These are phyloP conservation scores for Epicampocera succincta DNA, from an alignment of 2,888 invertebrate species.

Conservation along the genomic window DNA sequence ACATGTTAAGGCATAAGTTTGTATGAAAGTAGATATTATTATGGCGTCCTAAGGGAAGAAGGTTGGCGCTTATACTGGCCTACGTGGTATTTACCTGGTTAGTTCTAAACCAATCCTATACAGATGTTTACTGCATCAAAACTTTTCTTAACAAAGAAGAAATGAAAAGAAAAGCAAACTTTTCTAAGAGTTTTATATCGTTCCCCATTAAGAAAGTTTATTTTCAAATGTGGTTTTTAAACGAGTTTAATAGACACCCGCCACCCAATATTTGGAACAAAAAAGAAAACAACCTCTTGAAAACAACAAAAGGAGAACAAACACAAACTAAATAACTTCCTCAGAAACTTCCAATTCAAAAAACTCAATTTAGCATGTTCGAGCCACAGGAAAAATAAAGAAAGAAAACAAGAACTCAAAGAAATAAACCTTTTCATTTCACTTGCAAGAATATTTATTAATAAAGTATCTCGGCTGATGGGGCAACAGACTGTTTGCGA, in stretches of 20 bases:
- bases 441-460: slow-evolving; percentile 10
- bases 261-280: slow-evolving; percentile 2
- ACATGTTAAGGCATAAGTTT: no score
- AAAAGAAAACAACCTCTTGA: not conserved
- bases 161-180: no score
- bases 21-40: no score
- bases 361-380: slow-evolving; percentile 52
- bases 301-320: slow-evolving; percentile 11
- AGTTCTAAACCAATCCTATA: no score
- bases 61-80: no score
- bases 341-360: slow-evolving; percentile 56
- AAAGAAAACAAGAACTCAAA: not conserved
- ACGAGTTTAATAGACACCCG: slow-evolving; percentile 48
- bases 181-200: not conserved
- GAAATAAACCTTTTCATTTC: slow-evolving; percentile 58
- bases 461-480: slow-evolving; percentile 6
- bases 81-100: no score
- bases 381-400: slow-evolving; percentile 6
- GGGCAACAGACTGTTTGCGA: not conserved
- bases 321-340: slow-evolving; percentile 47
- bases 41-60: no score
- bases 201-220: slow-evolving; percentile 44
- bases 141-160: no score
- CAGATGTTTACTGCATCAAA: no score
- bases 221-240: slow-evolving; percentile 30